A percentile compares a stretch with the other conserved stretches of the same genome.
Conservation (phyloP, 30 jellyfish, hydroid and myxozoan species). For the Cassiopea xamachana region DNA sequence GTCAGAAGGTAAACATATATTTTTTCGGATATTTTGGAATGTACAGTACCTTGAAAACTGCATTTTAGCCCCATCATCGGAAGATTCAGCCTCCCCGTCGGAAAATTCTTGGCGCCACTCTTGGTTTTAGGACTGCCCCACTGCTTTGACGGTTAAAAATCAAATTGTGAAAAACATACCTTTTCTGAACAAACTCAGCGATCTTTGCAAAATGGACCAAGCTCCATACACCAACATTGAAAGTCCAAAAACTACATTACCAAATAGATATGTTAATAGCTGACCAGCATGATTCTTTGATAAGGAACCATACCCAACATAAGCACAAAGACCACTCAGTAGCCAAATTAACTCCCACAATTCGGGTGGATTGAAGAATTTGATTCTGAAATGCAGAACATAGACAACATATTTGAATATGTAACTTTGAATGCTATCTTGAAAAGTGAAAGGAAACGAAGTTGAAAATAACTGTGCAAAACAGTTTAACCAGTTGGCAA, state of each 20-base stretch:
- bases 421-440: not conserved
- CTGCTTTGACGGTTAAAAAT: no score
- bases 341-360: constrained; percentile 91
- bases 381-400: constrained; percentile 29
- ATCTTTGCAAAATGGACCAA: constrained; percentile 24
- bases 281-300: constrained; percentile 71
- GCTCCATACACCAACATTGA: constrained; percentile 79
- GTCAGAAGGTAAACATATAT: no score
- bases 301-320: constrained; percentile 75
- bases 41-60: no score
- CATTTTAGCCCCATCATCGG: no score
- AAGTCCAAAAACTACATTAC: constrained; percentile 81
- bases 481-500: not conserved
- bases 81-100: no score
- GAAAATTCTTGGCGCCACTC: no score
- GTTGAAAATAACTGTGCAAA: not conserved
- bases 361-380: constrained; percentile 68
- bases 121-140: no score
- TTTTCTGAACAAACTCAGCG: constrained; percentile 47
- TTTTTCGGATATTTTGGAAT: no score
- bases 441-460: not conserved
- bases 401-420: not conserved
- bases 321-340: constrained; percentile 87
- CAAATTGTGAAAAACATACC: not conserved
- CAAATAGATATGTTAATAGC: constrained; percentile 64